Conservation (phyloP, 2,888 invertebrate genomes). For the Sinodicranocentrus sp. region DNA sequence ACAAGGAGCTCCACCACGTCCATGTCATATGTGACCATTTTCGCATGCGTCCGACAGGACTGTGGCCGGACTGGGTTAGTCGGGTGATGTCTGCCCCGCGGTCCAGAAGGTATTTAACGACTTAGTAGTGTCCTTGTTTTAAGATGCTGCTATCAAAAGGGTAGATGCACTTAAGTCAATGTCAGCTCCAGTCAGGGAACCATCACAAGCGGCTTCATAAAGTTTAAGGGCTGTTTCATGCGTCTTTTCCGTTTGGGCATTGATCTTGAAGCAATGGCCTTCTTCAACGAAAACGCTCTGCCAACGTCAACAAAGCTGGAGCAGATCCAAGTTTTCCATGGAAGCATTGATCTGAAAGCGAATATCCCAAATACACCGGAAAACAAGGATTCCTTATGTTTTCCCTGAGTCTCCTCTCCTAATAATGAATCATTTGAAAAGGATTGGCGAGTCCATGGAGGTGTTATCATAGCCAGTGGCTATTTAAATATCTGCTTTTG, state of each 20-base stretch:
- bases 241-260: constrained; percentile 98
- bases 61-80: constrained; percentile 94
- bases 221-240: constrained; percentile 97
- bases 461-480: no score
- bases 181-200: constrained; percentile 98
- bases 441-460: no score
- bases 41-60: constrained; percentile 99
- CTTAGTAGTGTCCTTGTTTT: constrained; percentile 97
- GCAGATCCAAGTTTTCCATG: no score
- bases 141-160: constrained; percentile 98
- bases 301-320: no score
- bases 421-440: no score
- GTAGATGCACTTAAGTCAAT: constrained; percentile 98
- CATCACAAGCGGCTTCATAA: constrained; percentile 98
- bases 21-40: constrained; percentile 99
- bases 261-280: constrained; percentile 94
- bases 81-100: constrained; percentile 95
- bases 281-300: no score
- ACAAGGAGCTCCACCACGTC: constrained; percentile 96
- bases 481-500: no score
- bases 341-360: no score
- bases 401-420: no score
- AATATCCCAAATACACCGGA: no score
- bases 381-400: no score
- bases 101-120: constrained; percentile 88